Conservation (phyloP, 2,797 vertebrate species). For the Oreochromis grahami region DNA sequence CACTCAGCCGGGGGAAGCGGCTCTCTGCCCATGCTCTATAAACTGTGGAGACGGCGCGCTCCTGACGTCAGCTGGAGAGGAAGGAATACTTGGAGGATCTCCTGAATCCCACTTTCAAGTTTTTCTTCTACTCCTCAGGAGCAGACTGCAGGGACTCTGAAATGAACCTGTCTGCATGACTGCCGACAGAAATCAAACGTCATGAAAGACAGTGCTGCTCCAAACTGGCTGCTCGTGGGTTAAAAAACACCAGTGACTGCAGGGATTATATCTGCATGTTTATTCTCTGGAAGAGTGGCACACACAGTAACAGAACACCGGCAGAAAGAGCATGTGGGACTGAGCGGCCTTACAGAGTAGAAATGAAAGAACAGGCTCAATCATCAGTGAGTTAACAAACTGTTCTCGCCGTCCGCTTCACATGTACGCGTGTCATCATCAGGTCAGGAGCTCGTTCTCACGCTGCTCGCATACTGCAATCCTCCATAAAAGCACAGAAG, state of each 20-base stretch:
- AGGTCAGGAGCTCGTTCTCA: too few species aligned
- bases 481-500: neutral
- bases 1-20: rapidly evolving
- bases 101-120: neutral
- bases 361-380: neutral
- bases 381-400: neutral
- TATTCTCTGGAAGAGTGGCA: neutral
- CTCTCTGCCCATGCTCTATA: neutral
- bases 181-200: neutral
- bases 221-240: neutral
- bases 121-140: neutral
- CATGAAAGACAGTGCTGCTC: rapidly evolving
- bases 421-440: neutral
- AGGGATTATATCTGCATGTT: neutral
- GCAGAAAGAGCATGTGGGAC: neutral
- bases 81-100: neutral
- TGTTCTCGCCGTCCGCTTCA: neutral
- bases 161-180: too few species aligned
- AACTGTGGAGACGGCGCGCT: neutral
- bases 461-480: neutral
- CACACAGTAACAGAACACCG: neutral
- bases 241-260: neutral
- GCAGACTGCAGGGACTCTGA: neutral
- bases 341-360: neutral
- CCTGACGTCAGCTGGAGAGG: neutral